Conservation (phyloP, 2,888 invertebrate genomes). For the Alentia gelatinosa region DNA sequence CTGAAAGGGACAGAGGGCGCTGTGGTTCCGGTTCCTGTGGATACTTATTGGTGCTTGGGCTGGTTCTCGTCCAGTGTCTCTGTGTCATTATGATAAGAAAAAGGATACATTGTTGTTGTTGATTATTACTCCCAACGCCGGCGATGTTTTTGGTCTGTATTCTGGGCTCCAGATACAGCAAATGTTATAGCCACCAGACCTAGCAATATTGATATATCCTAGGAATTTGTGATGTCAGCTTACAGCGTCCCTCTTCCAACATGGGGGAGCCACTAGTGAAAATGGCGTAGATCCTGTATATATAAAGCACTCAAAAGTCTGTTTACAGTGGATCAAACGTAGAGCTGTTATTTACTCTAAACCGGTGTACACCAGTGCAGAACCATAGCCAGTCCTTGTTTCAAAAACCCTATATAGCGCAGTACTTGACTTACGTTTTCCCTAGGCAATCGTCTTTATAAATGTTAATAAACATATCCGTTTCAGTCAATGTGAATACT, state of each 20-base stretch:
- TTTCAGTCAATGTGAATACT: constrained; percentile 20
- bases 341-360: constrained; percentile 18
- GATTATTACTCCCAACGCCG: background rate
- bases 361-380: background rate
- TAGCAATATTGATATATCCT: constrained; percentile 42
- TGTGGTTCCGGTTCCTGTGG: constrained; percentile 29
- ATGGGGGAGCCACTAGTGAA: background rate
- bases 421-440: constrained; percentile 2
- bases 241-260: background rate
- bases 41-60: constrained; percentile 39
- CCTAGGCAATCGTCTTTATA: background rate
- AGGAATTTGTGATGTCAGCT: constrained; percentile 40
- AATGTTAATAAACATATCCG: constrained; percentile 43
- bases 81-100: constrained; percentile 29
- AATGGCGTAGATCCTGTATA: constrained; percentile 23
- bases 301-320: constrained; percentile 32
- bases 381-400: background rate
- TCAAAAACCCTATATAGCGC: background rate
- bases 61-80: constrained; percentile 7
- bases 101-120: constrained; percentile 24
- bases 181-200: constrained; percentile 18
- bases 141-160: constrained; percentile 20
- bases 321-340: constrained; percentile 26
- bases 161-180: background rate
- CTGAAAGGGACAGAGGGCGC: background rate